Evolutionary conservation across 2,113 vertebrate genomes (phyloP).

Genomic region (Strix aluco): DNA sequence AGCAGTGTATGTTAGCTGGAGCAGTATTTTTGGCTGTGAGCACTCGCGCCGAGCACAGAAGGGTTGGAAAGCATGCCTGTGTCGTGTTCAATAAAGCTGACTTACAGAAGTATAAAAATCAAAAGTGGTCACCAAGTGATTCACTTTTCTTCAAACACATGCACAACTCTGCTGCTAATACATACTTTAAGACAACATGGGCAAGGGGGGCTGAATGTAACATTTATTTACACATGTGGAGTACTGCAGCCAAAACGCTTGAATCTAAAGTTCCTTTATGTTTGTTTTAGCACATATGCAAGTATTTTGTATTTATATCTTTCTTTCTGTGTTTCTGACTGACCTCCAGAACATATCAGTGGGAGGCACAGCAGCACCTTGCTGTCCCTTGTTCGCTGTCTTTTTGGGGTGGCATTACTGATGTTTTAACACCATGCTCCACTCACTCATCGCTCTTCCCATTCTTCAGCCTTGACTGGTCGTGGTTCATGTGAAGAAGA

Average conservation of each 20-base stretch:
- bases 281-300: background rate
- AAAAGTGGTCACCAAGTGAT: background rate
- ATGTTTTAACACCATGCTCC: background rate
- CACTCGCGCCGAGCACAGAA: background rate
- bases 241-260: background rate
- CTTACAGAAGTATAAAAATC: background rate
- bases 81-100: background rate
- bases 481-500: background rate
- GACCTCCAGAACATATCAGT: background rate
- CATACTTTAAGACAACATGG: background rate
- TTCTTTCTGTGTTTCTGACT: background rate
- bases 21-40: background rate
- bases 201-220: background rate
- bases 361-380: background rate
- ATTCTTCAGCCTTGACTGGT: background rate
- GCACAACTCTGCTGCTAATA: background rate
- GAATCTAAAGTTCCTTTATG: background rate
- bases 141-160: background rate
- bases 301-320: background rate
- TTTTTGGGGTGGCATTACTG: background rate
- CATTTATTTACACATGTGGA: background rate
- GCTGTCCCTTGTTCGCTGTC: background rate
- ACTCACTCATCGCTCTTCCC: fast-evolving
- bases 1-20: background rate
- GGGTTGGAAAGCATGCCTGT: background rate